A percentile compares a stretch with the other conserved stretches of the same genome.
Evolutionary conservation across 2,888 invertebrate genomes (phyloP).

Genomic region (Therioaphis trifolii): DNA sequence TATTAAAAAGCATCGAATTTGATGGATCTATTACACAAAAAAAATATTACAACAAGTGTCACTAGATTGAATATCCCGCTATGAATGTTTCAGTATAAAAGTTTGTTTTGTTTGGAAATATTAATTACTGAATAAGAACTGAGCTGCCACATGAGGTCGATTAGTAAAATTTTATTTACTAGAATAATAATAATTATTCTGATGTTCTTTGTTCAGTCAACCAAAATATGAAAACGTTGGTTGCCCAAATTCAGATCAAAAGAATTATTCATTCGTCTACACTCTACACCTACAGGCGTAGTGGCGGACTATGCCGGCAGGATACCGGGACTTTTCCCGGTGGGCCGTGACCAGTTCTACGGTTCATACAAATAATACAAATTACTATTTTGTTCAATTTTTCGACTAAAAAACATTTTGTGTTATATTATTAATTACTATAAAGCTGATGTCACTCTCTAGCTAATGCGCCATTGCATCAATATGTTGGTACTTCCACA

Average conservation of each 20-base stretch:
- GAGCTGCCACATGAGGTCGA: conserved; percentile 7
- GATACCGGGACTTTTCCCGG: too few species aligned
- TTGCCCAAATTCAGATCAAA: neutral
- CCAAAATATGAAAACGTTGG: neutral
- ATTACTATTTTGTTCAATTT: too few species aligned
- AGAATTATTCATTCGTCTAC: neutral
- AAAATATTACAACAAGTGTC: neutral
- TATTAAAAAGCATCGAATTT: neutral
- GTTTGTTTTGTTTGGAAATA: conserved; percentile 11
- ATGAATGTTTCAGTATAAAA: too few species aligned
- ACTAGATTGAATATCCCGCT: too few species aligned
- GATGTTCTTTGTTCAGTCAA: conserved; percentile 12
- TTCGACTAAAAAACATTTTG: too few species aligned
- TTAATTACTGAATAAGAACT: conserved; percentile 13
- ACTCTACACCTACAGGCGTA: neutral
- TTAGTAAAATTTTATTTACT: conserved; percentile 31
- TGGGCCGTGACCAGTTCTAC: too few species aligned
- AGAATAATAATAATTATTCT: conserved; percentile 12
- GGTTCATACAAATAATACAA: too few species aligned
- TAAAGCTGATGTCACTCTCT: too few species aligned
- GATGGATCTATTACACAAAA: neutral
- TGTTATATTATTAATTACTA: too few species aligned
- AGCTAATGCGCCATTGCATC: too few species aligned
- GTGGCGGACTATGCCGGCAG: too few species aligned
- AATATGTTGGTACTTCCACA: too few species aligned